A percentile compares a stretch with the other conserved stretches of the same genome.
Evolutionary conservation across 2,113 vertebrate genomes (phyloP).

Genomic region (Macrotis lagotis): DNA sequence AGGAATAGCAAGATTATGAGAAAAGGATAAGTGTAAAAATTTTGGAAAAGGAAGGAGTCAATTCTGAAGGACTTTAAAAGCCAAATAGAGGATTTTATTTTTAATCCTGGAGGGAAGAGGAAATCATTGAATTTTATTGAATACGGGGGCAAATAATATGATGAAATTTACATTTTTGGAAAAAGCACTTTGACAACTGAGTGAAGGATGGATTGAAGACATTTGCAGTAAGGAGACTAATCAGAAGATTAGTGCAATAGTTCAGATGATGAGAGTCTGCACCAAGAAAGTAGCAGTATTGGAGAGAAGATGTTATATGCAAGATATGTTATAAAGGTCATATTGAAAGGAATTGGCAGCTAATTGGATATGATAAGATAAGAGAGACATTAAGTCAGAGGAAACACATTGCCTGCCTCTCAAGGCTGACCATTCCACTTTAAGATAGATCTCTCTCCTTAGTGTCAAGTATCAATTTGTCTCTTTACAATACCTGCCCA

Average conservation of each 20-base stretch:
- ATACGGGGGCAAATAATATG: neutral
- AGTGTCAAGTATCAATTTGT: neutral
- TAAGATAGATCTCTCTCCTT: neutral
- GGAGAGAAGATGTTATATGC: neutral
- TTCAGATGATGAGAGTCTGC: neutral
- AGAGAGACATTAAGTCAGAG: neutral
- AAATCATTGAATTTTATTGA: neutral
- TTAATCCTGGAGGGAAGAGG: neutral
- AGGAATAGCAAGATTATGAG: neutral
- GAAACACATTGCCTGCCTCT: neutral
- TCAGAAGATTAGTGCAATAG: neutral
- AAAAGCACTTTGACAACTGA: neutral
- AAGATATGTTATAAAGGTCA: neutral
- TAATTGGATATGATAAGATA: neutral
- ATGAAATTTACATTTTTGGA: neutral
- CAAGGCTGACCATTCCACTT: neutral
- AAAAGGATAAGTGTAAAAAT: neutral
- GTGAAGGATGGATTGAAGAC: neutral
- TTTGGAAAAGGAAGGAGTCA: neutral
- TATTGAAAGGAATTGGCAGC: neutral
- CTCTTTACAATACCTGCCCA: neutral
- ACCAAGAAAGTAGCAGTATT: neutral
- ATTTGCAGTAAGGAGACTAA: neutral
- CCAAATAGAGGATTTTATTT: neutral
- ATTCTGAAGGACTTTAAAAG: neutral